A percentile compares a stretch with the other conserved stretches of the same genome.
phyloP scores from a whole-genome alignment of 2,888 invertebrate species.

The Diarsia brunnea region DNA sequence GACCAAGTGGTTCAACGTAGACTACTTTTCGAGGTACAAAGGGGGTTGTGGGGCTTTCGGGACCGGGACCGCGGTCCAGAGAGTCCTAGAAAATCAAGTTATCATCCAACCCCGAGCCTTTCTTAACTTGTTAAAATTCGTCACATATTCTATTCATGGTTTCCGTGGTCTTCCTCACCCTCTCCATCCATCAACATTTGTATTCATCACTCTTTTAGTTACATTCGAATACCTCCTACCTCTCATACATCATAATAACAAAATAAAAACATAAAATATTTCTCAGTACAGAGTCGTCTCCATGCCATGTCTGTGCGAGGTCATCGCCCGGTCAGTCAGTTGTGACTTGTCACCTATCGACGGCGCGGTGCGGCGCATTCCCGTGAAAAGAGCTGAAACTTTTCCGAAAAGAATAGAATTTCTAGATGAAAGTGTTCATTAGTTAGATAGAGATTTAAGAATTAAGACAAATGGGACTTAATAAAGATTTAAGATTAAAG shows the following conservation, averaged over 20 bases:
- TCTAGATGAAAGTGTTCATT: background rate
- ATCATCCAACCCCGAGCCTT: background rate
- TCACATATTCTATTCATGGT: too few species aligned
- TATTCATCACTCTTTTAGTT: too few species aligned
- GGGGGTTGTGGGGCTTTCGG: too few species aligned
- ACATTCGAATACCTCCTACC: too few species aligned
- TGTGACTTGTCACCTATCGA: slow-evolving; percentile 58
- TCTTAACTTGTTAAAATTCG: background rate
- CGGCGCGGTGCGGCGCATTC: slow-evolving; percentile 6
- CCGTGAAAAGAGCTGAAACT: slow-evolving; percentile 30
- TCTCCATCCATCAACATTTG: too few species aligned
- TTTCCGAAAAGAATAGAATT: background rate
- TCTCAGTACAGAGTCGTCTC: slow-evolving; percentile 39
- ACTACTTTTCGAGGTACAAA: background rate
- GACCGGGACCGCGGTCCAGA: too few species aligned
- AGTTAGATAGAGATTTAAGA: background rate
- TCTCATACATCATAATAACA: too few species aligned
- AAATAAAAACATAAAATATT: background rate
- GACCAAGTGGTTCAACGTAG: background rate
- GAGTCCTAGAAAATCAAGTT: too few species aligned
- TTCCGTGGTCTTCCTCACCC: too few species aligned
- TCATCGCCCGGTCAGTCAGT: slow-evolving; percentile 69
- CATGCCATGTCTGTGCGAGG: slow-evolving; percentile 52
- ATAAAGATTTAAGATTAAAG: too few species aligned
- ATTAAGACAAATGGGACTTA: too few species aligned